Conservation (phyloP, 1,140 invertebrate genomes). For the Polypedilum vanderplanki region DNA sequence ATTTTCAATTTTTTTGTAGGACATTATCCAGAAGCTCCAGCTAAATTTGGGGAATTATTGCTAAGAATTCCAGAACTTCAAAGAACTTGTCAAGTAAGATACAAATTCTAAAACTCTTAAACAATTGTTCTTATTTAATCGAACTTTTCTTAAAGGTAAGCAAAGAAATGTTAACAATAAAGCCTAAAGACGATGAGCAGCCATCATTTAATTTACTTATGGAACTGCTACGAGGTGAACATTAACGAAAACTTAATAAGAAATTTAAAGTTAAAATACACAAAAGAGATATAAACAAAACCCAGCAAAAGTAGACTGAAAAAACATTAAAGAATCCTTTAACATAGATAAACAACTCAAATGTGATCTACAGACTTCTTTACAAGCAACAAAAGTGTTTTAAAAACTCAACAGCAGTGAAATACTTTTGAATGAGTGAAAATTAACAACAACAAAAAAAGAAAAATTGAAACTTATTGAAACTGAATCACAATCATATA, state of each 20-base stretch:
- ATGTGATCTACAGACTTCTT: slow-evolving; percentile 11
- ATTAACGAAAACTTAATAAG: slow-evolving; percentile 45
- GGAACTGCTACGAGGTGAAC: slow-evolving; percentile 87
- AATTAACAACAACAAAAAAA: neutral
- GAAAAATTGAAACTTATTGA: neutral
- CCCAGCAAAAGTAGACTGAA: slow-evolving; percentile 3
- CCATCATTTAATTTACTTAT: slow-evolving; percentile 90
- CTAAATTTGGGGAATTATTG: slow-evolving; percentile 90
- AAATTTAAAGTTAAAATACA: too few relatives aligned
- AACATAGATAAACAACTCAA: slow-evolving; percentile 5
- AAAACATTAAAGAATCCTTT: neutral
- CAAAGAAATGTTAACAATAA: slow-evolving; percentile 83
- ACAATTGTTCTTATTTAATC: slow-evolving; percentile 16
- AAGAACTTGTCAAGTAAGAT: slow-evolving; percentile 76
- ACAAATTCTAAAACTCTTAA: neutral
- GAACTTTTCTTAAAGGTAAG: slow-evolving; percentile 57
- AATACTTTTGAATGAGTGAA: neutral
- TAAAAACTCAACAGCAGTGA: neutral
- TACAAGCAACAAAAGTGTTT: neutral
- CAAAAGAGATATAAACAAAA: neutral
- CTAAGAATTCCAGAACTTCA: slow-evolving; percentile 90
- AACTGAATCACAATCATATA: neutral
- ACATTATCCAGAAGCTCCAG: slow-evolving; percentile 85
- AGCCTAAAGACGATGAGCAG: slow-evolving; percentile 78
- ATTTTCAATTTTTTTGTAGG: slow-evolving; percentile 35